Evolutionary conservation across 2,888 invertebrate species (phyloP), one percentile per base, ranked within the genome.

Genomic region (Acanthopleura granulata): DNA sequence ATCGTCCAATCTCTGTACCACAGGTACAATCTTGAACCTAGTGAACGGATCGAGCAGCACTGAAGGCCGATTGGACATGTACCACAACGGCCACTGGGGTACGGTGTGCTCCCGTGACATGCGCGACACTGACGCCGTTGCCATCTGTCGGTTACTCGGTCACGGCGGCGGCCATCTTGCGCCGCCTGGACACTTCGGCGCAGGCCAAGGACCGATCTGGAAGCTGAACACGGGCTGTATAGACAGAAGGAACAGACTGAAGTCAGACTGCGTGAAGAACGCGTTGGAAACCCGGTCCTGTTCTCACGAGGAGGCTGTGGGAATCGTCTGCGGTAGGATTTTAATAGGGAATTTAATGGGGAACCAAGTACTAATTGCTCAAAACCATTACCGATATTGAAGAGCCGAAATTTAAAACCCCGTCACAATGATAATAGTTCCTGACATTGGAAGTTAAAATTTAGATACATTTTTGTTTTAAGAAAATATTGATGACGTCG

Each of bases 21-120:
- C 57, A 57, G 57, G 57, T 57, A 57, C 6, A n/a, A 12, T 57
- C n/a, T 12, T 57, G 12, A 79, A 84, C 0, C 75, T 89, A 27
- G 82, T 86, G 11, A 85, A 82, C 22, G 88, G 87, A 6, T 72
- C 77, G 0, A 81, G 77, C 22, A 82, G 79, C 14, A 82, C 82
- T 27, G 86, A 83, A 57, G 88, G 88, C 0, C 74, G 87, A 50
- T 84, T 87, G 12, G 87, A 87, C 76, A 80, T 87, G 15, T 86
- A 83, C 77, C 80, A 85, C 74, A 84, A 83, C 49, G 86, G 87
- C 0, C 80, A 77, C 49, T 87, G 87, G 88, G 87, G 87, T 0
- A 81, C 87, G 0, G 74, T 88, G 12, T 85, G 86, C 75, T 82
- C 81, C 27, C 74, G 72, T 51, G 74, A 75, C n/a, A 76, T 87